Evolutionary conservation across 2,888 invertebrate species (phyloP).

Genomic region (Gonocerus acuteangulatus): DNA sequence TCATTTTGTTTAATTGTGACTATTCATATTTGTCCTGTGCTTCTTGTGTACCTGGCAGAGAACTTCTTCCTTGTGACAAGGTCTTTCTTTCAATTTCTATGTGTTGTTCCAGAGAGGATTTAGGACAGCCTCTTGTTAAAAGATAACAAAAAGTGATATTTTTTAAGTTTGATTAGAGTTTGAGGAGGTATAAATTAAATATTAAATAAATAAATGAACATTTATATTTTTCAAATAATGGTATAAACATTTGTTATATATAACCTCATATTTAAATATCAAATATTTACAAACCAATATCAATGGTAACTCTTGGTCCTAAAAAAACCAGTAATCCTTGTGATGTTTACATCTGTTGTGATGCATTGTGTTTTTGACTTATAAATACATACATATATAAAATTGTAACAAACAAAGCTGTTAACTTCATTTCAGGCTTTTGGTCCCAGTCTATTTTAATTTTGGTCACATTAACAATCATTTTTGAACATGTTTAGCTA

Average conservation of each 20-base stretch:
- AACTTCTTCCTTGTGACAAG: too few species aligned
- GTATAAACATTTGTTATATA: constrained; percentile 24
- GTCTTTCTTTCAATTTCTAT: too few species aligned
- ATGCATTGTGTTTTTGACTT: constrained; percentile 5
- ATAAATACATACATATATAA: constrained; percentile 5
- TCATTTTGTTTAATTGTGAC: too few species aligned
- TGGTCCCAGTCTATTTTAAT: constrained; percentile 14
- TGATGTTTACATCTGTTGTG: constrained; percentile 18
- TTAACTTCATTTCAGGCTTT: not conserved
- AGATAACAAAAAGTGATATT: too few species aligned
- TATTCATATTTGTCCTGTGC: too few species aligned
- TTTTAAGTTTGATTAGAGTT: too few species aligned
- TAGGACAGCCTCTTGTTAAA: too few species aligned
- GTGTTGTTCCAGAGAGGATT: too few species aligned
- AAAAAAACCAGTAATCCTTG: constrained; percentile 15
- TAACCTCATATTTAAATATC: constrained; percentile 16
- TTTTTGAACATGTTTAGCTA: not conserved
- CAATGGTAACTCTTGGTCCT: constrained; percentile 26
- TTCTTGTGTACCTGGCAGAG: too few species aligned
- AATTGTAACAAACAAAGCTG: constrained; percentile 13
- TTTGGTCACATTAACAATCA: constrained; percentile 13
- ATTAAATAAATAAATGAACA: constrained; percentile 22
- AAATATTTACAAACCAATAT: constrained; percentile 26
- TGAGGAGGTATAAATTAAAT: too few species aligned
- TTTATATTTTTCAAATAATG: constrained; percentile 25